Conservation (phyloP, 1,140 invertebrate genomes). For the Trachymyrmex cornetzi region DNA sequence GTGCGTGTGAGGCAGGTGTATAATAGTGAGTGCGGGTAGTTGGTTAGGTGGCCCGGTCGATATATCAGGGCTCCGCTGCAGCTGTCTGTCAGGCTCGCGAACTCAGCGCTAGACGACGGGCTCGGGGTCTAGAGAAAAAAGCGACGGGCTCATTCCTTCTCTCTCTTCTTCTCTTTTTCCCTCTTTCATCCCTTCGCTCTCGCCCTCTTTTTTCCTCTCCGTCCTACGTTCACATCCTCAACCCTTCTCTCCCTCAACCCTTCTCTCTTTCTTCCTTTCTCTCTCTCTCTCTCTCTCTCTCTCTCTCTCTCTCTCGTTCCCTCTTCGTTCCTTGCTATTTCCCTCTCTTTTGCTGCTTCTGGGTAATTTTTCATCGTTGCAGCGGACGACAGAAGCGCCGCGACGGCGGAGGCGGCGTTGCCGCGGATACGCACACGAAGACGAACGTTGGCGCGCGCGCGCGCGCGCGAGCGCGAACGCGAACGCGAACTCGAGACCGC, state of each 20-base stretch:
- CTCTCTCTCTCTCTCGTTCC: neutral
- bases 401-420: slow-evolving; percentile 77
- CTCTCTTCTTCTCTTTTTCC: slow-evolving; percentile 53
- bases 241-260: slow-evolving; percentile 69
- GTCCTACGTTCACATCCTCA: neutral
- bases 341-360: slow-evolving; percentile 80
- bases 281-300: neutral
- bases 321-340: slow-evolving; percentile 53
- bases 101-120: slow-evolving; percentile 83
- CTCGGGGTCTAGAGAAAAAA: slow-evolving; percentile 82
- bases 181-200: slow-evolving; percentile 26
- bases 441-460: slow-evolving; percentile 16
- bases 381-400: slow-evolving; percentile 82
- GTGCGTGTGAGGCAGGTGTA: slow-evolving; percentile 75
- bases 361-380: slow-evolving; percentile 86
- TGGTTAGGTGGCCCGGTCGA: slow-evolving; percentile 83
- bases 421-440: slow-evolving; percentile 71
- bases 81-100: slow-evolving; percentile 85
- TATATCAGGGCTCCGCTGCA: slow-evolving; percentile 86
- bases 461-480: neutral
- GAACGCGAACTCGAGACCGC: slow-evolving; percentile 37
- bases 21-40: slow-evolving; percentile 79
- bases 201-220: slow-evolving; percentile 11
- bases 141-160: slow-evolving; percentile 69
- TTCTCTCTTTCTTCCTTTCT: slow-evolving; percentile 10